phyloP scores from a whole-genome alignment of 2,888 invertebrate species.

The Morpho helenor region DNA sequence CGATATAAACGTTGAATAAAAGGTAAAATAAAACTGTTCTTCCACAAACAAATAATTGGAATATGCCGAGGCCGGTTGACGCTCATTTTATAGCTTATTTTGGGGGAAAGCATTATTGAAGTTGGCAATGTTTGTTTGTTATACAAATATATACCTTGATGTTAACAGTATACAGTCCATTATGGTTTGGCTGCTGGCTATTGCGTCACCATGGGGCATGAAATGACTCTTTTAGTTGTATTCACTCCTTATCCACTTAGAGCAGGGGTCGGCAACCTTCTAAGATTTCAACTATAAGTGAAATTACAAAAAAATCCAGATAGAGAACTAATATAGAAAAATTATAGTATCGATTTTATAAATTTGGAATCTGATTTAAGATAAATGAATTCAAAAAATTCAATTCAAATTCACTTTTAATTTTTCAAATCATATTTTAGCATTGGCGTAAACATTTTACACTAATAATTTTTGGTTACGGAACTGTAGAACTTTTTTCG shows the following conservation, averaged over 20 bases:
- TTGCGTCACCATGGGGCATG: constrained; percentile 71
- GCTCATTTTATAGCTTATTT: constrained; percentile 77
- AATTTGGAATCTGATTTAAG: too few relatives aligned
- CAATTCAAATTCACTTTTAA: too few relatives aligned
- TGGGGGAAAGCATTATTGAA: constrained; percentile 79
- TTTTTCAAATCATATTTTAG: too few relatives aligned
- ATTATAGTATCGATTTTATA: too few relatives aligned
- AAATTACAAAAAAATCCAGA: too few relatives aligned
- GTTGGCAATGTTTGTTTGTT: constrained; percentile 60
- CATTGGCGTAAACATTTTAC: too few relatives aligned
- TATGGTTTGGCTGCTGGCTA: constrained; percentile 36
- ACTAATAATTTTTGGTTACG: too few relatives aligned
- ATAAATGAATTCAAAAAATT: too few relatives aligned
- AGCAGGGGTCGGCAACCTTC: constrained; percentile 17
- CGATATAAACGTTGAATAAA: constrained; percentile 80
- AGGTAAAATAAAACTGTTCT: constrained; percentile 78
- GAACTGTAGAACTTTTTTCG: too few relatives aligned
- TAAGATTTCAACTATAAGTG: too few relatives aligned
- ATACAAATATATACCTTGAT: constrained; percentile 53
- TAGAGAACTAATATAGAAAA: too few relatives aligned
- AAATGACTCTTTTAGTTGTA: constrained; percentile 78
- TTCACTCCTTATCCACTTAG: constrained; percentile 78
- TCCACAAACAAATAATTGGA: constrained; percentile 78
- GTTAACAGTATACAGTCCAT: constrained; percentile 38
- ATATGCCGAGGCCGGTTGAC: constrained; percentile 61